Evolutionary conservation across 2,888 invertebrate genomes (phyloP), one percentile per base, ranked within the genome.

Genomic region (Antheraea yamamai): DNA sequence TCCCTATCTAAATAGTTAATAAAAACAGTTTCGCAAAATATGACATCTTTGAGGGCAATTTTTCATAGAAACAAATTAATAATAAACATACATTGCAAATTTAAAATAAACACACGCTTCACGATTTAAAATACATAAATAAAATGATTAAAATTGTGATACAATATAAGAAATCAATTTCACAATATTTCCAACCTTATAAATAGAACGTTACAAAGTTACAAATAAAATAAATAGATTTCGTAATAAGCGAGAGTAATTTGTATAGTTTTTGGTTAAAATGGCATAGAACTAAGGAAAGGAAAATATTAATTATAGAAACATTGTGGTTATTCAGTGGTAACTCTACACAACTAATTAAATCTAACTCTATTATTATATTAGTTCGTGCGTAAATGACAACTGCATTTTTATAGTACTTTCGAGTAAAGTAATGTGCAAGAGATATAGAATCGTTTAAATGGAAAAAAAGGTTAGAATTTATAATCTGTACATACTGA

Each of bases 281-380:
- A 51, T 73, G 3, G 18, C 23, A 61, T 35, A 61, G n/a, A 20
- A 61, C 18, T 64, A 26, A 23, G 73, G 52, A 74, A 73, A 30
- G 10, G 14, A 52, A 26, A 72, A 47, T 26, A 72, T 51, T 26
- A 71, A 26, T 71, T 72, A n/a, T 23, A 76, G 78, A 66, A 66
- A 76, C 80, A 80, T 75, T 81, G 81, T 76, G 80, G 82, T 83
- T 83, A 61, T 66, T 66, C 64, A 84, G 84, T 85, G 85, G 85
- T 85, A 85, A 85, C 85, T 82, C 78, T 77, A 79, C 75, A 80
- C 73, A 78, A 71, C 55, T 73, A 58, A 75, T 76, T 10, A 70
- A 75, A 76, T 77, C 77, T 78, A 47, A 77, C 30, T 20, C 23
- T 61, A 61, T 26, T 30, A n/a, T 39, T n/a, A 70, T 70, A 39